Base-by-base conservation (phyloP, 2,888 invertebrate species). In the Limnephilus auricula region DNA sequence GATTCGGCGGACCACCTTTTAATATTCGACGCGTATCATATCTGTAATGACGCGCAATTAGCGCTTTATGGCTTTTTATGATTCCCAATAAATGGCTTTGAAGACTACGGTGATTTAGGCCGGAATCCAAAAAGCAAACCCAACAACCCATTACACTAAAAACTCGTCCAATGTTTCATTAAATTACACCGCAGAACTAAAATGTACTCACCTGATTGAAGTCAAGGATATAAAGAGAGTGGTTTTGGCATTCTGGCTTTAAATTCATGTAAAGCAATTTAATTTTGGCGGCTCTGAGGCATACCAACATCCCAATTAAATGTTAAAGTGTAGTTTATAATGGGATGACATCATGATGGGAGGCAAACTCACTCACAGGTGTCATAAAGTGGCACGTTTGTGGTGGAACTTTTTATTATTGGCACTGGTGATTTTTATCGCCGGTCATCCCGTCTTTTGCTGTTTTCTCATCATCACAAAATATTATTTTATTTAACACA, bases 11-110 rank as follows among this genome's bases (percentile, higher is more conserved):
- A 82, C 31, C 82, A 31, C 85, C 40, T 37, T 85, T 37, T 30
- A 85, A 85, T 85, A 40, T 40, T 85, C 85, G 37, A 34, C 40
- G 85, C 85, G 85, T 40, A 85, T 85, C 85, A 40, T 40, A 85
- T 85, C 85, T 40, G 85, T 85, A 85, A 85, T 85, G 85, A 40
- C 30, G 85, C 37, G 40, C 85, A 85, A 85, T 85, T 85, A 85
- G 85, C 85, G 85, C 85, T 85, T 85, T 85, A 85, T 40, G 40
- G 85, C 85, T 34, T 34, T 40, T 85, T 85, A 40, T 85, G 85
- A n/a, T 85, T 85, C 85, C n/a, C 40, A 82, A 82, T 82, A 34
- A 82, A 82, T 82, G 82, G 25, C 34, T 34, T 65, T 9, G 65
- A 65, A 65, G 65, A 65, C 65, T 65, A 65, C 25, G 65, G 65